Evolutionary conservation across 2,113 vertebrate genomes (phyloP).

Genomic region (Sylvia atricapilla): DNA sequence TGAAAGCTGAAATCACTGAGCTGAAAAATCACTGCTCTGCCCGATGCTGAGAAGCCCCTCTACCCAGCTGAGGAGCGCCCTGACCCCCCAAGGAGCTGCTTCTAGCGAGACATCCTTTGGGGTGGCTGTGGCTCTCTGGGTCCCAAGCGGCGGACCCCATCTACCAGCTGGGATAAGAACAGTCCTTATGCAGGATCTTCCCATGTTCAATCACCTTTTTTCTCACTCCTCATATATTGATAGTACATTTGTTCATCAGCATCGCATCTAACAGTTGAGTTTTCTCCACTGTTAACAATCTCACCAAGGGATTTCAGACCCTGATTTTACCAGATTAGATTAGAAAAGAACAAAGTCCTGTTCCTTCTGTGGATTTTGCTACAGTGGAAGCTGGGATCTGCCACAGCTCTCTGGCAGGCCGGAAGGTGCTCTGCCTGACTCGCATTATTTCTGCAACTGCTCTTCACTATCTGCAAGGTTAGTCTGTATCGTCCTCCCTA

Average conservation of each 20-base stretch:
- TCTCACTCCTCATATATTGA: not conserved
- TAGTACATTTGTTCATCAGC: too few species aligned
- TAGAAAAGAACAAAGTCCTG: not conserved
- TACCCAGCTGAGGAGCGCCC: too few species aligned
- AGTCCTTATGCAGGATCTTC: not conserved
- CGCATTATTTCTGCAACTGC: not conserved
- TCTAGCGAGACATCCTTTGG: too few species aligned
- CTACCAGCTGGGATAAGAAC: too few species aligned
- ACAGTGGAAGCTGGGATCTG: not conserved
- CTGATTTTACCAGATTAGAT: not conserved
- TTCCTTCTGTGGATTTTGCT: not conserved
- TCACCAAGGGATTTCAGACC: not conserved
- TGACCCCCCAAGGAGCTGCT: too few species aligned
- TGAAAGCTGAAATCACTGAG: too few species aligned
- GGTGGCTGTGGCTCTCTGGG: too few species aligned
- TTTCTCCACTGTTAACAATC: not conserved
- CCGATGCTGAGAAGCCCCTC: too few species aligned
- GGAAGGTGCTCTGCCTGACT: not conserved
- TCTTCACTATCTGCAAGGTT: not conserved
- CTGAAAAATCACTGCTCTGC: too few species aligned
- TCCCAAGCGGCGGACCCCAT: too few species aligned
- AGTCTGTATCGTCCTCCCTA: not conserved
- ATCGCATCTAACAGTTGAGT: not conserved
- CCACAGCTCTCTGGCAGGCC: not conserved
- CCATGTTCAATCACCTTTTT: not conserved